A percentile compares a stretch with the other conserved stretches of the same genome.
Conservation (phyloP, 2,888 invertebrate genomes). For the Amphipoea lucens region DNA sequence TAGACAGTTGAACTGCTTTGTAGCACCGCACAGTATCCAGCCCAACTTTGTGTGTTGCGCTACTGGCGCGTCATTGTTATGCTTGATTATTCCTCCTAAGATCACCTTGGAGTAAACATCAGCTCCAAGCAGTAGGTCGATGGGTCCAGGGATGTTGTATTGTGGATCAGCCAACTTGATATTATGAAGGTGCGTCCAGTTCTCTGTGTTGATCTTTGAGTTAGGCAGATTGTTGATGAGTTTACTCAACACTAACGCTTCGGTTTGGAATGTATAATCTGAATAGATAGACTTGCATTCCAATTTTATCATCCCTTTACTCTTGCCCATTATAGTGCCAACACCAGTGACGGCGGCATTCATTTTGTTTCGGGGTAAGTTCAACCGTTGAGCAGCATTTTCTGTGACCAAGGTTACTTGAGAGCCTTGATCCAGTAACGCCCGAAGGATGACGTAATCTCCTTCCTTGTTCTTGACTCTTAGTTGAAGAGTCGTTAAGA, state of each 20-base stretch:
- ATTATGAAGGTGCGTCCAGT: not conserved
- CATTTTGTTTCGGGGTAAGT: not conserved
- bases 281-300: constrained; percentile 10
- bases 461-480: constrained; percentile 2
- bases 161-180: constrained; percentile 1
- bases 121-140: constrained; percentile 11
- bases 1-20: constrained; percentile 4
- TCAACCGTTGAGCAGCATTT: constrained; percentile 8
- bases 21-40: constrained; percentile 7
- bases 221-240: not conserved
- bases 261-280: constrained; percentile 1
- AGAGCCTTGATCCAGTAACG: constrained; percentile 4
- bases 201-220: not conserved
- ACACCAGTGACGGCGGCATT: not conserved
- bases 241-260: constrained; percentile 1
- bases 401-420: constrained; percentile 6
- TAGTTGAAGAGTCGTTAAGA: constrained; percentile 4
- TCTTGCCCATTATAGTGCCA: constrained; percentile 11
- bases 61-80: not conserved
- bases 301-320: constrained; percentile 1
- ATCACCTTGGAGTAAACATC: constrained; percentile 5
- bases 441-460: constrained; percentile 4
- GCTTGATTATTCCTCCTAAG: not conserved
- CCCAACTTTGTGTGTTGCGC: not conserved
- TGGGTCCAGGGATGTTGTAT: constrained; percentile 6